Evolutionary conservation across 2,797 vertebrate species (phyloP).

Genomic region (Chaetophractus vellerosus): DNA sequence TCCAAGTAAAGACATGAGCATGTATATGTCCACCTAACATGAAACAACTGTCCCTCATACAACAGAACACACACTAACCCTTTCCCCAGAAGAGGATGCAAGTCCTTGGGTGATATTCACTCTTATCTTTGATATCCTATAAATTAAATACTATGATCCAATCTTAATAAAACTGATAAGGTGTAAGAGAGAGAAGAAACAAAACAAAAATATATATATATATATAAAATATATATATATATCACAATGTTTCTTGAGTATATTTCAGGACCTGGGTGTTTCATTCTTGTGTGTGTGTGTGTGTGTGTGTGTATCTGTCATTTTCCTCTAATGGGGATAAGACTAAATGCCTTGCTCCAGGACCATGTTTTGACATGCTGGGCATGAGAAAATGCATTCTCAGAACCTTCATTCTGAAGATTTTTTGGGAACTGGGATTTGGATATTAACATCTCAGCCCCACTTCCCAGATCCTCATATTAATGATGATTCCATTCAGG

Average conservation of each 20-base stretch:
- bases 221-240: too few relatives aligned
- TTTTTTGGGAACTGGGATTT: slow-evolving; percentile 90
- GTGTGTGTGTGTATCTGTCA: not conserved
- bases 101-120: too few relatives aligned
- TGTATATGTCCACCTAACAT: too few relatives aligned
- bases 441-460: slow-evolving; percentile 90
- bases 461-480: slow-evolving; percentile 87
- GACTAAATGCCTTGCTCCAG: slow-evolving; percentile 85
- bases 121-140: too few relatives aligned
- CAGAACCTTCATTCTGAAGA: slow-evolving; percentile 88
- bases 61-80: too few relatives aligned
- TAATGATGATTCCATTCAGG: slow-evolving; percentile 79
- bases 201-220: too few relatives aligned
- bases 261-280: not conserved
- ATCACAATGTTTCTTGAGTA: not conserved
- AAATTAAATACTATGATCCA: too few relatives aligned
- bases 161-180: too few relatives aligned
- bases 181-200: too few relatives aligned
- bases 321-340: slow-evolving; percentile 86
- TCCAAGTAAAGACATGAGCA: too few relatives aligned
- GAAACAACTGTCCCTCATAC: too few relatives aligned
- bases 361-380: slow-evolving; percentile 86
- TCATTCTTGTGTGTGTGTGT: not conserved
- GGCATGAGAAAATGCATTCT: slow-evolving; percentile 84
- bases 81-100: too few relatives aligned